These are phyloP conservation scores for Epinotia demarniana DNA, from an alignment of 2,888 invertebrate species.

Conservation along the genomic window DNA sequence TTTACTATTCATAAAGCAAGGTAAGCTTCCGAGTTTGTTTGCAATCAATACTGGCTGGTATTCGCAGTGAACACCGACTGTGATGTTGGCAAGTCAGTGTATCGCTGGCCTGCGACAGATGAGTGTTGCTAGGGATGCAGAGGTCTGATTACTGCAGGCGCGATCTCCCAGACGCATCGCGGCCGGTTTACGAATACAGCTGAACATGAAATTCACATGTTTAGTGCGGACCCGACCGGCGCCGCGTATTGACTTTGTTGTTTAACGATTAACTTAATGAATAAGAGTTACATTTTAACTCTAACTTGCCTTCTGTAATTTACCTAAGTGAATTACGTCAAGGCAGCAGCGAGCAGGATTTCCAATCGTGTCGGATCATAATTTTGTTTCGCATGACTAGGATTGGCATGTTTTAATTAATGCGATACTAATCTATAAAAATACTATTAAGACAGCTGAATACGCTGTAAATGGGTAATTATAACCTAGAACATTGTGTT, in stretches of 20 bases:
- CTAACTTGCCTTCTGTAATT: slow-evolving; percentile 18
- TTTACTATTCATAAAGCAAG: slow-evolving; percentile 10
- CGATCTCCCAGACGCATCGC: neutral
- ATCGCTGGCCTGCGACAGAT: neutral
- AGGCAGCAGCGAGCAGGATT: neutral
- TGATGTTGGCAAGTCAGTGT: neutral
- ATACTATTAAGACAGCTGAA: neutral
- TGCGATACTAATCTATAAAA: neutral
- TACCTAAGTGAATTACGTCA: slow-evolving; percentile 10
- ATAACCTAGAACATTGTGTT: neutral
- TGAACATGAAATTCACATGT: neutral
- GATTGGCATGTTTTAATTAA: neutral
- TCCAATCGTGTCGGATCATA: slow-evolving; percentile 6
- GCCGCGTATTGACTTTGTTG: slow-evolving; percentile 17
- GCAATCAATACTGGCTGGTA: slow-evolving; percentile 2
- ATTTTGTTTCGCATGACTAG: neutral
- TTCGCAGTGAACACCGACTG: neutral
- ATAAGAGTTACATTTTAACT: slow-evolving; percentile 9
- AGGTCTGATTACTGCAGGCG: neutral
- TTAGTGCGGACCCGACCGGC: neutral
- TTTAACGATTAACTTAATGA: slow-evolving; percentile 14
- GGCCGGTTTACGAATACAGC: neutral
- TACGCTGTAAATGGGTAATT: neutral
- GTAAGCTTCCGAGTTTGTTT: slow-evolving; percentile 3
- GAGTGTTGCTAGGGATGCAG: neutral